Conservation (phyloP, 2,797 vertebrate genomes). For the Orestias chungarensis region DNA sequence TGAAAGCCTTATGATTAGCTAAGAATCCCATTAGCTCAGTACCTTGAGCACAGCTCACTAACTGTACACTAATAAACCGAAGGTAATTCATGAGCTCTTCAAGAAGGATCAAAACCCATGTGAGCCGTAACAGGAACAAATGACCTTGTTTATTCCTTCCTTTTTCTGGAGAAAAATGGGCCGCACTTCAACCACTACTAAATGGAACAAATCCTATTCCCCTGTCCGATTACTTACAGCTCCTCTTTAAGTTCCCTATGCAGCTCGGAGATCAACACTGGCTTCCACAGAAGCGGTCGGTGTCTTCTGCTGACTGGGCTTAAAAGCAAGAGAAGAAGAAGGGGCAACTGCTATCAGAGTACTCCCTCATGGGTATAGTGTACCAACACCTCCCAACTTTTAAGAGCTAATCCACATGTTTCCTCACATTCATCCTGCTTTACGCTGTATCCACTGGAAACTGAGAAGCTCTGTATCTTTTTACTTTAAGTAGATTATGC, state of each 20-base stretch:
- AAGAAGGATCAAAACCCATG: slow-evolving; percentile 14
- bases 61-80: slow-evolving; percentile 35
- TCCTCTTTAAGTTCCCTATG: slow-evolving; percentile 49
- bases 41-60: slow-evolving; percentile 58
- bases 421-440: slow-evolving; percentile 31
- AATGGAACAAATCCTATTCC: slow-evolving; percentile 53
- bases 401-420: slow-evolving; percentile 60
- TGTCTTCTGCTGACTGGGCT: slow-evolving; percentile 46
- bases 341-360: slow-evolving; percentile 25
- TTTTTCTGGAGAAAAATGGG: slow-evolving; percentile 30
- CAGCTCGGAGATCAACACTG: slow-evolving; percentile 49
- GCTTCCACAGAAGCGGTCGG: slow-evolving; percentile 29
- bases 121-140: slow-evolving; percentile 14
- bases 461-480: slow-evolving; percentile 27
- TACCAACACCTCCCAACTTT: slow-evolving; percentile 43
- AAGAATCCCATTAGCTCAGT: slow-evolving; percentile 65
- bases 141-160: slow-evolving; percentile 51
- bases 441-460: slow-evolving; percentile 40
- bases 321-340: slow-evolving; percentile 18
- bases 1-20: slow-evolving; percentile 63
- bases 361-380: slow-evolving; percentile 30
- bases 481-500: slow-evolving; percentile 22
- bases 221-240: slow-evolving; percentile 59
- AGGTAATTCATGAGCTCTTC: slow-evolving; percentile 44
- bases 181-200: slow-evolving; percentile 39